Evolutionary conservation across 2,113 vertebrate genomes (phyloP).

Genomic region (Numenius arquata): DNA sequence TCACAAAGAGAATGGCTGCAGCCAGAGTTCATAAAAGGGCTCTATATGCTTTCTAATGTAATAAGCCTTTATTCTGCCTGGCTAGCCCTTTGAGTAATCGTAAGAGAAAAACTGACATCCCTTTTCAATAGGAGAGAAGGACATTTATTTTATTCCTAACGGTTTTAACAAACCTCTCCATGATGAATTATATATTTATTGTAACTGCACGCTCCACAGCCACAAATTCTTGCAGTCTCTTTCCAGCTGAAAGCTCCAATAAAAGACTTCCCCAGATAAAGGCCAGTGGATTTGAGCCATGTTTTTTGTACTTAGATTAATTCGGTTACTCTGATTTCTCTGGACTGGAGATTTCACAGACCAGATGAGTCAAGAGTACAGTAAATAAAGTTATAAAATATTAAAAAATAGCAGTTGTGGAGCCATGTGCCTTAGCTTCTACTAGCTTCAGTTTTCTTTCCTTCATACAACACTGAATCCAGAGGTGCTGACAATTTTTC

Average conservation of each 20-base stretch:
- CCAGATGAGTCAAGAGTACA: neutral
- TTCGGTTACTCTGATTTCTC: conserved; percentile 18
- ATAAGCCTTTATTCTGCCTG: conserved; percentile 54
- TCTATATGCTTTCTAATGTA: conserved; percentile 60
- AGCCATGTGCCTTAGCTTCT: neutral
- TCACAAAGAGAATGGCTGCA: conserved; percentile 48
- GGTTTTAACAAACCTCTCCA: conserved; percentile 40
- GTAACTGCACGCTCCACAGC: conserved; percentile 3
- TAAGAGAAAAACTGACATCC: conserved; percentile 38
- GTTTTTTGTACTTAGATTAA: conserved; percentile 29
- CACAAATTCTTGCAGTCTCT: conserved; percentile 40
- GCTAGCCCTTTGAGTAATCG: conserved; percentile 3
- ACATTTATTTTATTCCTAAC: conserved; percentile 50
- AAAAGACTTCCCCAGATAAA: conserved; percentile 49
- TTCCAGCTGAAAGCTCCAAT: conserved; percentile 47
- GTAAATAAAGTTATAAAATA: neutral
- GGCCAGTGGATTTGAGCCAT: conserved; percentile 33
- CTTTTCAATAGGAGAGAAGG: conserved; percentile 47
- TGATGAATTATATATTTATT: conserved; percentile 59
- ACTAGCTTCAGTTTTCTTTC: neutral
- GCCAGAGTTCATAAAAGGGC: conserved; percentile 65
- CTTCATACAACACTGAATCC: neutral
- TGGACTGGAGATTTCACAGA: conserved; percentile 7
- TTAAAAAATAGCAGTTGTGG: neutral
- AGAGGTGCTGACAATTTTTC: neutral